Evolutionary conservation across 2,888 invertebrate species (phyloP), one percentile per base, ranked within the genome.

Genomic region (Lasiommata megera): DNA sequence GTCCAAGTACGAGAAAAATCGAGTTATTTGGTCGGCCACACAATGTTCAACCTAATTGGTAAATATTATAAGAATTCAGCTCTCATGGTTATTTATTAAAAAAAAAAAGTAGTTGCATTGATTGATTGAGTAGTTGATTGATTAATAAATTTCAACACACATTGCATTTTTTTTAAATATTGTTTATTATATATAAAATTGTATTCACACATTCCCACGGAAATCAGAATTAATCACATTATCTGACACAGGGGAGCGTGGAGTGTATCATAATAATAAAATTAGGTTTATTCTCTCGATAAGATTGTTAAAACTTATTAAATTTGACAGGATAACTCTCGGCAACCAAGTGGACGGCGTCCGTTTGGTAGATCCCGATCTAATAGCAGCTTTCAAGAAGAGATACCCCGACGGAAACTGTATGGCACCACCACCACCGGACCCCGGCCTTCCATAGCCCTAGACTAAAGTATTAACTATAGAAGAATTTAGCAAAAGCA

Each of bases 31-130:
- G 99, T 0, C 91, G 99, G 56, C 98, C 98, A 0, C 99, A 99
- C 81, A 99, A 99, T 77, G 96, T 99, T 0, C 99, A 99, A 80
- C 99, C 98, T 0, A 99, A 99, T 78, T 99, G 99, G 99, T 95
- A 54, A 61, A 52, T 53, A 48, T 47, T 7, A 44, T n/a, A n/a
- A n/a, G n/a, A n/a, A n/a, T n/a, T n/a, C n/a, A n/a, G n/a, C n/a
- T n/a, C n/a, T n/a, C n/a, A n/a, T n/a, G n/a, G n/a, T n/a, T n/a
- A n/a, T n/a, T n/a, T n/a, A n/a, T n/a, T n/a, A n/a, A n/a, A n/a
- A n/a, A n/a, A n/a, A n/a, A n/a, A n/a, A n/a, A n/a, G n/a, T n/a
- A n/a, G n/a, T n/a, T n/a, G n/a, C n/a, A n/a, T n/a, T n/a, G n/a
- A n/a, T n/a, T n/a, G n/a, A n/a, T n/a, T n/a, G n/a, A n/a, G n/a